These are phyloP conservation scores for Bambusicola thoracicus DNA, from an alignment of 2,113 vertebrate genomes.

Conservation along the genomic window DNA sequence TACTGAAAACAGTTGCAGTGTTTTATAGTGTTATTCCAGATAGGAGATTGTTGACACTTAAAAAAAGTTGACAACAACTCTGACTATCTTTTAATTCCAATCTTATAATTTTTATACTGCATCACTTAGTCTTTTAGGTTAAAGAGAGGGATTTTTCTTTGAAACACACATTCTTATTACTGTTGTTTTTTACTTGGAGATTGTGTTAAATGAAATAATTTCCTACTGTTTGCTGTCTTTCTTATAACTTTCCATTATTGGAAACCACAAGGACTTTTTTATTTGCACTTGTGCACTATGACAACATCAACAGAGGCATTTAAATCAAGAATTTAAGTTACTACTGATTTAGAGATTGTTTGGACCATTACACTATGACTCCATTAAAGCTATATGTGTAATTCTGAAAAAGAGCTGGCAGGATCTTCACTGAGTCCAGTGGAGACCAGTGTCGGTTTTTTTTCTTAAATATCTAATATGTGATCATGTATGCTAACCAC, in stretches of 20 bases:
- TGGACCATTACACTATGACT: fast-evolving
- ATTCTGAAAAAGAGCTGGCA: not conserved
- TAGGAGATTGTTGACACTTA: not conserved
- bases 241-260: not conserved
- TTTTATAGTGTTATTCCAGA: not conserved
- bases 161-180: not conserved
- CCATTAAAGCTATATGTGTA: not conserved
- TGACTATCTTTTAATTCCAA: not conserved
- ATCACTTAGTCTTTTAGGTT: not conserved
- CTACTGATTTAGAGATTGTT: not conserved
- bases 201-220: not conserved
- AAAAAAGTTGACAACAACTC: not conserved
- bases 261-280: not conserved
- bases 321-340: not conserved
- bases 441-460: not conserved
- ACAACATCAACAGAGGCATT: not conserved
- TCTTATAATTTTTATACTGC: not conserved
- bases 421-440: not conserved
- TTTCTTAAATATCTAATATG: not conserved
- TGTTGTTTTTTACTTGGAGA: not conserved
- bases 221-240: fast-evolving
- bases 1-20: not conserved
- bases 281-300: not conserved
- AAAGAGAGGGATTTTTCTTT: not conserved
- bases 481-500: not conserved